Evolutionary conservation across 2,797 vertebrate genomes (phyloP).

Genomic region (Percopsis omiscomaycus): DNA sequence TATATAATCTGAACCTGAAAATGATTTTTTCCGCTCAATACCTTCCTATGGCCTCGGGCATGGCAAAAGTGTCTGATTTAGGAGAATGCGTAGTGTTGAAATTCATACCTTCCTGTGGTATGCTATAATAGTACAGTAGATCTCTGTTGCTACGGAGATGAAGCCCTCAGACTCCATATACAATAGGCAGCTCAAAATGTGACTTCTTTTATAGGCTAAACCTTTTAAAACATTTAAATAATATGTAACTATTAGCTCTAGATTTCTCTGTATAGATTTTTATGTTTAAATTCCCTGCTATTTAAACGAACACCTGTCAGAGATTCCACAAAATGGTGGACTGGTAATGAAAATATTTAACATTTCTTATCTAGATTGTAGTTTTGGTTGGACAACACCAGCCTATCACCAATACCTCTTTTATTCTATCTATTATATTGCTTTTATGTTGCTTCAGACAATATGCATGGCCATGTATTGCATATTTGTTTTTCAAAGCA

Average conservation of each 20-base stretch:
- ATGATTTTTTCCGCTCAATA: too few relatives aligned
- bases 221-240: not conserved
- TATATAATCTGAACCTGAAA: too few relatives aligned
- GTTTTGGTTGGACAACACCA: too few relatives aligned
- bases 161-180: slow-evolving; percentile 10
- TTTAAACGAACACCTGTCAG: too few relatives aligned
- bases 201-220: not conserved
- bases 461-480: not conserved
- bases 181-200: not conserved
- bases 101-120: slow-evolving; percentile 24
- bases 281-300: too few relatives aligned
- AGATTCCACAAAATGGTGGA: too few relatives aligned
- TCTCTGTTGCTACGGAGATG: slow-evolving; percentile 41
- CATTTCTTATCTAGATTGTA: too few relatives aligned
- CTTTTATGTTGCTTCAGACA: not conserved
- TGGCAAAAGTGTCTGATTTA: not conserved
- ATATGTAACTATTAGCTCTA: not conserved
- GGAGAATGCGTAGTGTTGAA: slow-evolving; percentile 19
- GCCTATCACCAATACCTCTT: too few relatives aligned
- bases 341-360: too few relatives aligned
- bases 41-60: not conserved
- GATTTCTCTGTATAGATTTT: too few relatives aligned
- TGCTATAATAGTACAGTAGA: slow-evolving; percentile 13
- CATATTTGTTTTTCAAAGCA: not conserved
- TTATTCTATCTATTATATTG: not conserved